Percentiles rank a stretch among this genome's conserved stretches.
Evolutionary conservation across 2,888 invertebrate genomes (phyloP).

Genomic region (Drosophila borborema): DNA sequence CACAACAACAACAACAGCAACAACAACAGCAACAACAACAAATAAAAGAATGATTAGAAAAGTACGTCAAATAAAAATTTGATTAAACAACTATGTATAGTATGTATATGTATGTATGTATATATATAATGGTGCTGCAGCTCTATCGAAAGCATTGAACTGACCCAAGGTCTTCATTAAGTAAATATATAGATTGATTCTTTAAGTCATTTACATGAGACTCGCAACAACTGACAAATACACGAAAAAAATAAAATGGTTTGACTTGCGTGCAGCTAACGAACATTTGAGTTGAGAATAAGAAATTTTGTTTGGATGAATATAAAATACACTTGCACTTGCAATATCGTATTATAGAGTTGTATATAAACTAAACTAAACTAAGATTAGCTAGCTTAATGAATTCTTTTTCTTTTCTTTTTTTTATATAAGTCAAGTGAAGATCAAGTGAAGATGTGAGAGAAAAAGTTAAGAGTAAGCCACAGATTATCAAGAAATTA

Average conservation of each 20-base stretch:
- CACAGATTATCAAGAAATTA: no score
- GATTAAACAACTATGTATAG: slow-evolving; percentile 33
- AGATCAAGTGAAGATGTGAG: no score
- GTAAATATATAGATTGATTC: slow-evolving; percentile 13
- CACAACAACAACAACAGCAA: slow-evolving; percentile 39
- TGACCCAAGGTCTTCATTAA: slow-evolving; percentile 27
- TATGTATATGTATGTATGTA: neutral
- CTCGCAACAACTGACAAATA: slow-evolving; percentile 38
- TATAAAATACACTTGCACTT: slow-evolving; percentile 5
- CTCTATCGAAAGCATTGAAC: slow-evolving; percentile 44
- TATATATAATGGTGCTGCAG: slow-evolving; percentile 28
- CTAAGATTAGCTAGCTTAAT: no score
- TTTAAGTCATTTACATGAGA: slow-evolving; percentile 34
- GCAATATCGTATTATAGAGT: neutral
- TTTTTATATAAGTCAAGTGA: no score
- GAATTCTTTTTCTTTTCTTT: no score
- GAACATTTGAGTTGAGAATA: neutral
- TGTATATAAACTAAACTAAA: neutral
- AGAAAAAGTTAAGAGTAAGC: no score
- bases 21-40: slow-evolving; percentile 30
- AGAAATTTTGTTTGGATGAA: neutral
- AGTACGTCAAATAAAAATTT: slow-evolving; percentile 24
- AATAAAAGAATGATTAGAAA: slow-evolving; percentile 46
- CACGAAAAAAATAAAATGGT: neutral
- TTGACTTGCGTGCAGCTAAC: slow-evolving; percentile 35